These are phyloP conservation scores for Mormoops blainvillei DNA, from an alignment of 2,113 vertebrate genomes.

Conservation along the genomic window DNA sequence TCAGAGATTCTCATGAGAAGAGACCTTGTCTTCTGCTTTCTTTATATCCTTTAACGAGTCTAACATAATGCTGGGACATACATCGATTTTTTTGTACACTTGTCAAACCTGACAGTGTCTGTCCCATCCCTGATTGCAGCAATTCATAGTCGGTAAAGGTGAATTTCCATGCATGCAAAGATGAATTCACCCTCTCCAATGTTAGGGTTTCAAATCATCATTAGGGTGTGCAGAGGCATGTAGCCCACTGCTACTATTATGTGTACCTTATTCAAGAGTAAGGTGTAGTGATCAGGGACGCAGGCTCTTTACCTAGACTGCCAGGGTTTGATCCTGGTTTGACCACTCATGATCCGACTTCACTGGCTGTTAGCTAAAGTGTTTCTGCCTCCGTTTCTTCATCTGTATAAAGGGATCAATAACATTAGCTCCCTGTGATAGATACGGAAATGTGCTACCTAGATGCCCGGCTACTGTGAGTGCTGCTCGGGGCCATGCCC, in stretches of 20 bases:
- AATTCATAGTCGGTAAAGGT: background rate
- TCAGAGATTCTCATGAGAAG: background rate
- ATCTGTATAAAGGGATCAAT: background rate
- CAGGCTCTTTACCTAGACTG: background rate
- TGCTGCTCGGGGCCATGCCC: background rate
- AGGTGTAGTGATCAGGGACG: background rate
- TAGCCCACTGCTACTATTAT: background rate
- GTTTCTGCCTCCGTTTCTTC: background rate
- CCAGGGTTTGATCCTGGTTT: background rate
- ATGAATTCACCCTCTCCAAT: background rate
- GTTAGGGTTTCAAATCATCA: background rate
- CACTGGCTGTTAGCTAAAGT: background rate
- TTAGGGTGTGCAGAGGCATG: background rate
- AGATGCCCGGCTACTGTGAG: background rate
- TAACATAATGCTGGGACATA: background rate
- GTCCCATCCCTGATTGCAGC: background rate
- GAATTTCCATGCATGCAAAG: background rate
- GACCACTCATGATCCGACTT: background rate
- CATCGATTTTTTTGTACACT: background rate
- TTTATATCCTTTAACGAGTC: background rate
- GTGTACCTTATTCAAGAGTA: background rate
- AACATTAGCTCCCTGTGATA: background rate
- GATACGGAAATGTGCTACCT: background rate
- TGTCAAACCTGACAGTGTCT: background rate
- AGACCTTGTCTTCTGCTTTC: background rate